A percentile compares a stretch with the other conserved stretches of the same genome.
Conservation (phyloP, 2,113 vertebrate genomes). For the Pristiophorus japonicus region DNA sequence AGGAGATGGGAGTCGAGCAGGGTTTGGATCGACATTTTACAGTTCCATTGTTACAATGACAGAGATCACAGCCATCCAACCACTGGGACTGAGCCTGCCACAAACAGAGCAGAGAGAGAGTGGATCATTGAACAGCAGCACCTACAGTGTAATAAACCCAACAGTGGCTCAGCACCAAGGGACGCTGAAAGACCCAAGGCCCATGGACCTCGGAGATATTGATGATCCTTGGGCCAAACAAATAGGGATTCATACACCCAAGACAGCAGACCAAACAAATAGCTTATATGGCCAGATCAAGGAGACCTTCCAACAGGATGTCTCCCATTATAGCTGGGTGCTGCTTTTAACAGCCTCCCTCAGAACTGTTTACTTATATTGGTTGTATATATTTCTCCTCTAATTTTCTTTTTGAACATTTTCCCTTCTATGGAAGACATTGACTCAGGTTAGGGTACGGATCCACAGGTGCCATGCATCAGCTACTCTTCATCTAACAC, state of each 20-base stretch:
- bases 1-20: neutral
- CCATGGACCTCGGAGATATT: neutral
- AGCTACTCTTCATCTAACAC: neutral
- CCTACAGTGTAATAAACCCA: neutral
- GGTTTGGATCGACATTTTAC: neutral
- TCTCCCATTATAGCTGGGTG: neutral
- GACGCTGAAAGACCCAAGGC: neutral
- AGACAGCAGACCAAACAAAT: too few species aligned
- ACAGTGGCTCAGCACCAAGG: neutral
- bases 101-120: neutral
- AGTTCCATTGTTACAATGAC: slow-evolving; percentile 17
- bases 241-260: neutral
- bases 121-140: neutral
- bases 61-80: neutral
- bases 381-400: neutral
- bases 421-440: neutral
- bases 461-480: neutral
- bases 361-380: neutral
- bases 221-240: neutral
- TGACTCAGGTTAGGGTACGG: neutral
- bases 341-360: neutral
- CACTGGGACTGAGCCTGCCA: slow-evolving; percentile 2
- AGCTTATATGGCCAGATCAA: too few species aligned
- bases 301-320: neutral
- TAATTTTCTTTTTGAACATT: neutral